A percentile compares a stretch with the other conserved stretches of the same genome.
Conservation (phyloP, 2,888 invertebrate species). For the Clanis bilineata region DNA sequence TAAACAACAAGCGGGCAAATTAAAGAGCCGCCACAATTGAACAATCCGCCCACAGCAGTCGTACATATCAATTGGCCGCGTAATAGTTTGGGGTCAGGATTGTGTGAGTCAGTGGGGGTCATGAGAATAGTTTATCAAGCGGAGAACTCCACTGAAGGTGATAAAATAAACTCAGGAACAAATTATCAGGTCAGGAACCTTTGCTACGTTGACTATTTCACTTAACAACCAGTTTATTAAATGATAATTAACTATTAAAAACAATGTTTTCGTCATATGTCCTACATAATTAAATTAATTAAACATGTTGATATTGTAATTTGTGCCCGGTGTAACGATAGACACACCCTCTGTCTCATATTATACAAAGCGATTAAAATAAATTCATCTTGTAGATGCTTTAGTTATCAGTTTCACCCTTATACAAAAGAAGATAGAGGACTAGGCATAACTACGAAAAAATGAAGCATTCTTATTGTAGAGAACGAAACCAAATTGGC, state of each 20-base stretch:
- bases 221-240: slow-evolving; percentile 9
- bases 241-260: background rate
- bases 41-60: slow-evolving; percentile 30
- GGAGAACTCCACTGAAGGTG: slow-evolving; percentile 33
- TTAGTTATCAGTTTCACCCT: too few relatives aligned
- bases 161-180: slow-evolving; percentile 29
- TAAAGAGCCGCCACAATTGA: slow-evolving; percentile 24
- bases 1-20: slow-evolving; percentile 28
- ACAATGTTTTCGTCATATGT: background rate
- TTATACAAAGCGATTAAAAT: too few relatives aligned
- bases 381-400: too few relatives aligned
- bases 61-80: slow-evolving; percentile 32
- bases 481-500: too few relatives aligned
- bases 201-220: slow-evolving; percentile 23
- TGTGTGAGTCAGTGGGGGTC: slow-evolving; percentile 44
- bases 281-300: background rate
- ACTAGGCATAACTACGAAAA: too few relatives aligned
- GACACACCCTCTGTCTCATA: too few relatives aligned
- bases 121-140: slow-evolving; percentile 36
- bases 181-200: slow-evolving; percentile 38
- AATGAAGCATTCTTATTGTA: too few relatives aligned
- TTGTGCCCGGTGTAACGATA: too few relatives aligned
- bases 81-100: slow-evolving; percentile 44
- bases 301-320: too few relatives aligned
- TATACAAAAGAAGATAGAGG: too few relatives aligned